Evolutionary conservation across 2,888 invertebrate genomes (phyloP).

Genomic region (Acrobeloides nanus): DNA sequence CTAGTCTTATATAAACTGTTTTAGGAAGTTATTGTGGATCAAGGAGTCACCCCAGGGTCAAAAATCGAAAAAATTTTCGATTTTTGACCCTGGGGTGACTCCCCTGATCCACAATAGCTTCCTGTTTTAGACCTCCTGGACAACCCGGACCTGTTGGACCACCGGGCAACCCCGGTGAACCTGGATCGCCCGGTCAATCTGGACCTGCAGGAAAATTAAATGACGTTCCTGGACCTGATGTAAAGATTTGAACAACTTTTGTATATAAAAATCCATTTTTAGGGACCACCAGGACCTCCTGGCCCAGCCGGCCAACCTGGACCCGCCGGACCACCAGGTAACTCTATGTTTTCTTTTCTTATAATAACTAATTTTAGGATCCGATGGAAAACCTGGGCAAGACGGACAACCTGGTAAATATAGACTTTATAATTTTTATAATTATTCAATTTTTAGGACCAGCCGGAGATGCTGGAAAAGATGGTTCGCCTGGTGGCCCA

Average conservation of each 20-base stretch:
- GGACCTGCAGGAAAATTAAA: slow-evolving; percentile 23
- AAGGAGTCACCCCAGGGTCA: too few species aligned
- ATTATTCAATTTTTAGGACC: slow-evolving; percentile 10
- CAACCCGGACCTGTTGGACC: slow-evolving; percentile 18
- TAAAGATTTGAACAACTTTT: not conserved
- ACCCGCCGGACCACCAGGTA: slow-evolving; percentile 17
- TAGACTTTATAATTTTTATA: too few species aligned
- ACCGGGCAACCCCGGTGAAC: slow-evolving; percentile 20
- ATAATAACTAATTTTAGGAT: not conserved
- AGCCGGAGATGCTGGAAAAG: slow-evolving; percentile 17
- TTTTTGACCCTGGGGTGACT: too few species aligned
- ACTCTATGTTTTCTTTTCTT: slow-evolving; percentile 4
- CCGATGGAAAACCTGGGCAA: slow-evolving; percentile 14
- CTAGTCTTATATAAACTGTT: too few species aligned
- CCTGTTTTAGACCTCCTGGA: slow-evolving; percentile 22
- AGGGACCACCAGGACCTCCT: slow-evolving; percentile 6
- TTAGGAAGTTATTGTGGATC: too few species aligned
- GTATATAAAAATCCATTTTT: not conserved
- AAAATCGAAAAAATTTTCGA: too few species aligned
- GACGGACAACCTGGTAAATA: slow-evolving; percentile 21
- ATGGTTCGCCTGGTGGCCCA: slow-evolving; percentile 12
- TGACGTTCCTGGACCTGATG: slow-evolving; percentile 19
- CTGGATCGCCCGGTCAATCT: slow-evolving; percentile 23
- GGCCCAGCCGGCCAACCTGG: slow-evolving; percentile 24
- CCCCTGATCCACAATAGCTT: too few species aligned